Base-by-base conservation (phyloP, 2,888 invertebrate species). In the Priocnemis perturbator region DNA sequence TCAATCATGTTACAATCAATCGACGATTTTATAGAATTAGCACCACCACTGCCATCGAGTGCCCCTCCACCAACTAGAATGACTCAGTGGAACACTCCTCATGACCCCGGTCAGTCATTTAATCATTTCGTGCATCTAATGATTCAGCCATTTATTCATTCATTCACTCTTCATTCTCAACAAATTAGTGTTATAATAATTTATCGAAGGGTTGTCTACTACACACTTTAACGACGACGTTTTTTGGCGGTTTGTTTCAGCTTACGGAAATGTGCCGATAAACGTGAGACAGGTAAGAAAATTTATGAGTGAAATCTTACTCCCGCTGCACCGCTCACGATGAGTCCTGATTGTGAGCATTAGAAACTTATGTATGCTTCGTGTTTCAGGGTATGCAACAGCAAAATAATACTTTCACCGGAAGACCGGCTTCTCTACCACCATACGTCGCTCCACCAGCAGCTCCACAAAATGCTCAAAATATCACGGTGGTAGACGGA, bases 41-140 rank as follows among this genome's bases (percentile, higher is more conserved):
- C 92, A 81, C 92, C 92, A 79, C 92, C 92, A 71, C 88, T 92
- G 84, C 92, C 92, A 82, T 90, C 90, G 82, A 91, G 90, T 73
- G 91, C 91, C 76, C 92, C 92, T 72, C 92, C 92, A 71, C 89
- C 89, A 69, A 83, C 86, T 76, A 86, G 85, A 83, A 84, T 81
- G 78, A 77, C 81, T 74, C 86, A 87, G 60, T 86, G 87, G 87
- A 85, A 83, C 78, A 84, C 78, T 72, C 77, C 85, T 73, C 86
- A 85, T 73, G 86, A 88, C 82, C 83, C 86, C 73, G 88, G 89
- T 87, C 79, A 87, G 87, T 88, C 81, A 73, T 74, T 78, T 68
- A 66, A 74, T 71, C 73, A 77, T 71, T 71, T 66, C 64, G 60
- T 67, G 48, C 67, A 67, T 56, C 56, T 23, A 37, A 9, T 11